Base-by-base conservation (phyloP, 64 coral and sea anemone species). In the Montipora sp. region DNA sequence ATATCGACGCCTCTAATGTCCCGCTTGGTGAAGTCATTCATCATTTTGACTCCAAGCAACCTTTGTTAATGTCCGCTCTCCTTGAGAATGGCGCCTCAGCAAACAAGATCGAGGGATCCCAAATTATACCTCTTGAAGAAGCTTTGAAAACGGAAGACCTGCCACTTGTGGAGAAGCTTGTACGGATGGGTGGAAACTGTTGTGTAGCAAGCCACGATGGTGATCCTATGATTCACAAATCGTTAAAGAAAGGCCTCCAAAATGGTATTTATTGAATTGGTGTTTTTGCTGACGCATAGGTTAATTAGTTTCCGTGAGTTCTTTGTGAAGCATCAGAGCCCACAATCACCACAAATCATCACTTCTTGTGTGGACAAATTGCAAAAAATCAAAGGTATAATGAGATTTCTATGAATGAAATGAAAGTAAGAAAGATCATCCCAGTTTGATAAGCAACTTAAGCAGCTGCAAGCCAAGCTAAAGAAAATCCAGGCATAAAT, bases 1-100 rank as follows among this genome's bases (percentile, higher is more conserved):
- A 60, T 13, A 46, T 90, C 2, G 88, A 77, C 43, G 92, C 92
- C 3, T 70, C 51, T 0, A 27, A 11, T 51, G 75, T 96, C 43
- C 87, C 95, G 36, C 72, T 96, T 36, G 95, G 90, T 61, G 81
- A 94, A 78, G 49, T 96, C 14, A 57, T 96, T 48, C 8, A 48
- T 19, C 77, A 81, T 16, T 47, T 27, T 9, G 48, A 23, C 20
- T 48, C 49, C 47, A 15, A 47, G 51, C 60, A 75, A 59, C 77
- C 44, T 23, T 59, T 67, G 45, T 58, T 90, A 23, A n/a, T 96
- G 45, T 90, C 82, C 67, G 77, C 75, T 16, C 77, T 96, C 51
- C 74, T 96, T 2, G 82, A 96, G 10, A 53, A 91, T 65, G 95
- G 95, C 36, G 75, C 92, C 0, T 87, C 75, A 77, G 88, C 68